Conservation (phyloP, 1,140 invertebrate genomes). For the Drosophila yakuba region DNA sequence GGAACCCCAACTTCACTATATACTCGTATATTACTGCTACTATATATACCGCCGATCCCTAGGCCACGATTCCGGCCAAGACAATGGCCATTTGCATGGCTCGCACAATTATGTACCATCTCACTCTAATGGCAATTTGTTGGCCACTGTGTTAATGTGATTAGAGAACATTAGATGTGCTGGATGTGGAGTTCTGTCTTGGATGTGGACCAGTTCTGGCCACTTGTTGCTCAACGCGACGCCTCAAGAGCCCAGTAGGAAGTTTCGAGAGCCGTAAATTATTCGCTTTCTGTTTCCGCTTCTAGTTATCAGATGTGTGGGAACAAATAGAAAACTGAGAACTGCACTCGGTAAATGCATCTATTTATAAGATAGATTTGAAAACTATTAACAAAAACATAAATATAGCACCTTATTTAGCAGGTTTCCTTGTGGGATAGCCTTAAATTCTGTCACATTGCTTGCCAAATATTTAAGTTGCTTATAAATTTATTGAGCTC, state of each 20-base stretch:
- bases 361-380: not conserved
- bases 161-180: slow-evolving; percentile 50
- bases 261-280: slow-evolving; percentile 62
- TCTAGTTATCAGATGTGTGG: slow-evolving; percentile 40
- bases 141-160: slow-evolving; percentile 75
- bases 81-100: slow-evolving; percentile 58
- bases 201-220: slow-evolving; percentile 26
- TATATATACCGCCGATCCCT: slow-evolving; percentile 6
- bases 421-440: too few species aligned
- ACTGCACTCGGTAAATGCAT: not conserved
- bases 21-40: slow-evolving; percentile 1
- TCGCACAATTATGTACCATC: slow-evolving; percentile 67
- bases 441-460: not conserved
- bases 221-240: slow-evolving; percentile 64
- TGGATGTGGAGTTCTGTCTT: slow-evolving; percentile 12
- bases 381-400: too few species aligned
- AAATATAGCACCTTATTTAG: too few species aligned
- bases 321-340: slow-evolving; percentile 20
- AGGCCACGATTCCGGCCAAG: slow-evolving; percentile 18
- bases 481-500: not conserved
- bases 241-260: slow-evolving; percentile 49
- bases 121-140: slow-evolving; percentile 69
- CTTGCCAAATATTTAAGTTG: not conserved
- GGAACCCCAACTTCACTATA: slow-evolving; percentile 41
- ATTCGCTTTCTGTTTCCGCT: slow-evolving; percentile 63